Conservation (phyloP, 2,113 vertebrate genomes). For the Pseudorasbora parva region DNA sequence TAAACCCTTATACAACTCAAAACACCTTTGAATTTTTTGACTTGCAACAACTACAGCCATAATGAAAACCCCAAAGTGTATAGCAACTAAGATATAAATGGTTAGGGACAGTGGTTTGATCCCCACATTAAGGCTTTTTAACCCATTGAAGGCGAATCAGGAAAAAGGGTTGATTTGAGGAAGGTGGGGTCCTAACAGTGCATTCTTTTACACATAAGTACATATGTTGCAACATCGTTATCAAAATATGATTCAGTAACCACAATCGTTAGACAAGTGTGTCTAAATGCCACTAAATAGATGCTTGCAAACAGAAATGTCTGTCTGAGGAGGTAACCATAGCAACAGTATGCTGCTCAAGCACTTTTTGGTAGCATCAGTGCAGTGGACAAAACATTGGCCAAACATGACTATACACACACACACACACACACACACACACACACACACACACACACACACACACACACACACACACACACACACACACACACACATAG, state of each 20-base stretch:
- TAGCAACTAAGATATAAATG: neutral
- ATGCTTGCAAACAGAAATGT: constrained; percentile 6
- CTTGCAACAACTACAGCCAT: neutral
- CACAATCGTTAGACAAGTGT: neutral
- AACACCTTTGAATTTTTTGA: neutral
- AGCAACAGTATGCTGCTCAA: neutral
- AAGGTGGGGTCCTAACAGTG: neutral
- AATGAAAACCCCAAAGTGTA: neutral
- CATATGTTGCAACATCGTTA: neutral
- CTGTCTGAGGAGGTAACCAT: constrained; percentile 6
- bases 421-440: no score
- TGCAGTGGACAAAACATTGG: neutral
- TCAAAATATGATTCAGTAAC: neutral
- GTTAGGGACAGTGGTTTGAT: neutral
- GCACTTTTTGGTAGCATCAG: neutral
- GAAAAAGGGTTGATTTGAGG: neutral
- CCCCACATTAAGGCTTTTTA: neutral
- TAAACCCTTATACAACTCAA: neutral
- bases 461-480: no score
- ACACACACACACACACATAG: no score
- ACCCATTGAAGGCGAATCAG: neutral
- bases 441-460: no score
- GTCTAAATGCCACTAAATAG: neutral
- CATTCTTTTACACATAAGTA: neutral
- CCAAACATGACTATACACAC: no score